Conservation (phyloP, 2,113 vertebrate genomes). For the Paradisaea rubra region DNA sequence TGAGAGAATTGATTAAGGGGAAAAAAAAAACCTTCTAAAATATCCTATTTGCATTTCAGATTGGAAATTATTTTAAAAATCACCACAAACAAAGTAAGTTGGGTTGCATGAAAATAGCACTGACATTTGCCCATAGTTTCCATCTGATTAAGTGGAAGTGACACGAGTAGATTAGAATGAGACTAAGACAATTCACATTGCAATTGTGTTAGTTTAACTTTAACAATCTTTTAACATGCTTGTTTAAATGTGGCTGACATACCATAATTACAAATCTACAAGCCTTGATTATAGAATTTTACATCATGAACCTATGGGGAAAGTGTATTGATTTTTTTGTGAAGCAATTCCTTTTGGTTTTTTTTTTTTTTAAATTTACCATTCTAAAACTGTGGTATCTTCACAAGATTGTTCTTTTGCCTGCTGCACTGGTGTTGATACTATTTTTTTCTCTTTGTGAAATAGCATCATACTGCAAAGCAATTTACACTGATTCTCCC, state of each 20-base stretch:
- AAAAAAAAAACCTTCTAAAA: neutral
- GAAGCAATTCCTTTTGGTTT: constrained; percentile 52
- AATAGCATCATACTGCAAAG: neutral
- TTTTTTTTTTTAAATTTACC: constrained; percentile 12
- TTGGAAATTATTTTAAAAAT: constrained; percentile 66
- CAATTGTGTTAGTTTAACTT: constrained; percentile 93
- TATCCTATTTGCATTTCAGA: constrained; percentile 53
- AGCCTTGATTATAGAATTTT: constrained; percentile 85
- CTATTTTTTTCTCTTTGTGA: neutral
- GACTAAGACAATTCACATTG: constrained; percentile 95
- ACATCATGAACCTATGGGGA: constrained; percentile 78
- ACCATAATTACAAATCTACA: constrained; percentile 87
- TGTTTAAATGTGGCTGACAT: constrained; percentile 90
- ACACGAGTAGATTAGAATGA: constrained; percentile 93
- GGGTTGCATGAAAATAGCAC: constrained; percentile 78
- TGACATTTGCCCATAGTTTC: constrained; percentile 78
- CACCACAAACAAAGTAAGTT: constrained; percentile 75
- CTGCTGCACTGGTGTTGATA: neutral
- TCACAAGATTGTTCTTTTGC: constrained; percentile 43
- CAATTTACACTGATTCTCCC: neutral
- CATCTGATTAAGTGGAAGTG: constrained; percentile 89
- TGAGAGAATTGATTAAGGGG: neutral
- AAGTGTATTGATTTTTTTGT: constrained; percentile 74
- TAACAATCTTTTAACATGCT: constrained; percentile 87
- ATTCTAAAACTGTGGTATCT: constrained; percentile 60